These are phyloP conservation scores for Phoenicopterus ruber DNA, from an alignment of 2,113 vertebrate genomes.

Conservation along the genomic window DNA sequence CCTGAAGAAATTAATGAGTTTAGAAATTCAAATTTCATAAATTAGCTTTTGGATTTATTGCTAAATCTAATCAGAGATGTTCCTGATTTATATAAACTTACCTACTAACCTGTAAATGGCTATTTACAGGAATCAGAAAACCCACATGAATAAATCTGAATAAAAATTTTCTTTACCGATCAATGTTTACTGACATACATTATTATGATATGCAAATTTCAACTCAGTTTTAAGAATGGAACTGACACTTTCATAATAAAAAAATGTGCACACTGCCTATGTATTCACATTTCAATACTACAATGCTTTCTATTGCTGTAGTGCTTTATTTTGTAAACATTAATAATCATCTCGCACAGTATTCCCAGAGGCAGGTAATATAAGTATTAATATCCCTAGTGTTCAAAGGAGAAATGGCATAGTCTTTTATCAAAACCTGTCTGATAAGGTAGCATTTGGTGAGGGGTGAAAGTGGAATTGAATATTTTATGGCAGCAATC, in stretches of 20 bases:
- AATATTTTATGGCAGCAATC: conserved; percentile 13
- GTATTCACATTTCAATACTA: not conserved
- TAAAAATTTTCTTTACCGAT: not conserved
- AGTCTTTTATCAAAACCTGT: conserved; percentile 19
- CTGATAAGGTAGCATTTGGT: conserved; percentile 18
- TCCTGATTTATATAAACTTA: not conserved
- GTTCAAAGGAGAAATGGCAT: not conserved
- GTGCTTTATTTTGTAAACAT: not conserved
- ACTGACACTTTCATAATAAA: not conserved
- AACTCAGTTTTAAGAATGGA: not conserved
- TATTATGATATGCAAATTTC: not conserved
- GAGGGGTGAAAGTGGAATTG: not conserved
- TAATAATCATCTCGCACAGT: not conserved
- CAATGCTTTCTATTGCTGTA: not conserved
- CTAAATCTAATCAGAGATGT: not conserved
- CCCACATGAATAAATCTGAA: not conserved
- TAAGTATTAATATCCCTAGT: conserved; percentile 11
- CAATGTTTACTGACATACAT: not conserved
- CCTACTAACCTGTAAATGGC: not conserved
- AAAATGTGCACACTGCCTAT: not conserved
- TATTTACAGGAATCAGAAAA: not conserved
- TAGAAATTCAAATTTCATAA: not conserved
- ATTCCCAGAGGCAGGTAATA: not conserved
- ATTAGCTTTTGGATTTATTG: not conserved
- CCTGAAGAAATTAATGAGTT: not conserved